Evolutionary conservation across 2,888 invertebrate species (phyloP).

Genomic region (Physocephala rufipes): DNA sequence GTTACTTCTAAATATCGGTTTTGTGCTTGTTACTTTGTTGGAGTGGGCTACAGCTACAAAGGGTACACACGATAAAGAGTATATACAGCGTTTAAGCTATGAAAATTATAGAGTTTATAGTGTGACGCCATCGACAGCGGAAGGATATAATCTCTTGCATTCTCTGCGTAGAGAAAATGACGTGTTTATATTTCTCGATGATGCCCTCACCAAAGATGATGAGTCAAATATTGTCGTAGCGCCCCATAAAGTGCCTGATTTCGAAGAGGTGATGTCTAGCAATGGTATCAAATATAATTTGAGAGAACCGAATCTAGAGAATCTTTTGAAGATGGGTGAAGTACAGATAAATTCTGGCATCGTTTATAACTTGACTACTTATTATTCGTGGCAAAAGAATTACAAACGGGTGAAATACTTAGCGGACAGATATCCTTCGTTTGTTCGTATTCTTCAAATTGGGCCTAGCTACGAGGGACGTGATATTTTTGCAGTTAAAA

Average conservation of each 20-base stretch:
- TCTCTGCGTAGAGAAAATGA: slow-evolving; percentile 59
- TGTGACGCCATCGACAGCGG: slow-evolving; percentile 67
- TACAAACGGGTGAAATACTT: not conserved
- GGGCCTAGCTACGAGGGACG: not conserved
- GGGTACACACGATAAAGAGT: too few species aligned
- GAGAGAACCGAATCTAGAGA: slow-evolving; percentile 65
- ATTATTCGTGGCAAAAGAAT: not conserved
- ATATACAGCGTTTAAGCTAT: too few species aligned
- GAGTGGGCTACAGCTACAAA: too few species aligned
- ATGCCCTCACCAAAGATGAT: slow-evolving; percentile 58
- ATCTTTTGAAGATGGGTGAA: too few species aligned
- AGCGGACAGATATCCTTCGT: not conserved
- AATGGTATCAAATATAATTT: slow-evolving; percentile 65
- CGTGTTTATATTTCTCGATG: slow-evolving; percentile 66
- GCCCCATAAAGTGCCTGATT: slow-evolving; percentile 49
- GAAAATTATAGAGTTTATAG: slow-evolving; percentile 71
- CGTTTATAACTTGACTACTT: too few species aligned
- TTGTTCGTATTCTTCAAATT: not conserved
- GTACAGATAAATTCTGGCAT: not conserved
- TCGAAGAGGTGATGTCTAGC: slow-evolving; percentile 41
- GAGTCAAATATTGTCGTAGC: slow-evolving; percentile 65
- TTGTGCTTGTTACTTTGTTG: too few species aligned
- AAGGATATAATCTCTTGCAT: slow-evolving; percentile 67
- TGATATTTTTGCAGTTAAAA: not conserved
- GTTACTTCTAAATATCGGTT: too few species aligned